Conservation (phyloP, 2,888 invertebrate species). For the Chirona hameri region DNA sequence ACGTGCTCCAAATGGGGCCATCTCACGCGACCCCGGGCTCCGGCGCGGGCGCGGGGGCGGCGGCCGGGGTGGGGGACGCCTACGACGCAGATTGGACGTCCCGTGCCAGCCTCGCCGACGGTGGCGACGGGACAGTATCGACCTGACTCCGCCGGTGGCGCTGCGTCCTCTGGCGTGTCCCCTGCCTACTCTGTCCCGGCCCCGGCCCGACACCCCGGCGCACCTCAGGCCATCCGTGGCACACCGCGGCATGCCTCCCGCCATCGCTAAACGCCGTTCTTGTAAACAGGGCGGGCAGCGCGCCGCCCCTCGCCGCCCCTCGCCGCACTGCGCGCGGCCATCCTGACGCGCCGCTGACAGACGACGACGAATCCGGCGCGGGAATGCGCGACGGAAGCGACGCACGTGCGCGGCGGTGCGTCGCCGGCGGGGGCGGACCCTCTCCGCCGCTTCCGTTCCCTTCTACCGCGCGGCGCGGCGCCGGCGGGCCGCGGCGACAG, state of each 20-base stretch:
- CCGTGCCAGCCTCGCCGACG: neutral
- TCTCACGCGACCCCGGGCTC: neutral
- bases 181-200: neutral
- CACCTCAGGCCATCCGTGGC: neutral
- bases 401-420: neutral
- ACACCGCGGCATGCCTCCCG: neutral
- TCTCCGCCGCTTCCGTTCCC: neutral
- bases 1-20: neutral
- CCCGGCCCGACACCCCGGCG: neutral
- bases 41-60: conserved; percentile 22
- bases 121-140: neutral
- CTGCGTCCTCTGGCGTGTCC: neutral
- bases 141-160: neutral
- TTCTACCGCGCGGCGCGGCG: neutral
- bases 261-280: neutral
- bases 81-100: too few relatives aligned
- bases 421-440: neutral
- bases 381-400: conserved; percentile 25
- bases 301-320: neutral
- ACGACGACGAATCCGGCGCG: conserved; percentile 27
- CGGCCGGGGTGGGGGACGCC: too few relatives aligned
- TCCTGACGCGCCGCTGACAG: conserved; percentile 12
- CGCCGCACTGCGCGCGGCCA: neutral
- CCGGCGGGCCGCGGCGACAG: neutral
- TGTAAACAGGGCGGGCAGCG: neutral